Conservation (phyloP, 2,888 invertebrate genomes). For the Drosophila hawaiiensis region DNA sequence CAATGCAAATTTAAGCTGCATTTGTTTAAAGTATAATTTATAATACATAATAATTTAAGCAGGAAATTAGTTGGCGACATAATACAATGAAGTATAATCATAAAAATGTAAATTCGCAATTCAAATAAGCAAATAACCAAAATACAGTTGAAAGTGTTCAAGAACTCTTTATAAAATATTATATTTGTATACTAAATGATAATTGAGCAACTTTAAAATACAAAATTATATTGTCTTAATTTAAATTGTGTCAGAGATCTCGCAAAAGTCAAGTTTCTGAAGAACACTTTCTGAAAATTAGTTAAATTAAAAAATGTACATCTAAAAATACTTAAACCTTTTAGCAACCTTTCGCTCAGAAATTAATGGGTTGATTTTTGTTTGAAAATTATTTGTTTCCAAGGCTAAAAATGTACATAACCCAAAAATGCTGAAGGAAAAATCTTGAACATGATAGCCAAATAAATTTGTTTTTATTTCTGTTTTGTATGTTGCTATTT, state of each 20-base stretch:
- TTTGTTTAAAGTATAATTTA: too few species aligned
- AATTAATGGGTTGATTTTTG: neutral
- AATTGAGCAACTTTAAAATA: neutral
- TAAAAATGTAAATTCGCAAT: too few species aligned
- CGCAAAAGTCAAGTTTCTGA: neutral
- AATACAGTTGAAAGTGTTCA: too few species aligned
- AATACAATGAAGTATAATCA: too few species aligned
- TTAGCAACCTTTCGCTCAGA: neutral
- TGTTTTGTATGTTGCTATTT: slow-evolving; percentile 18
- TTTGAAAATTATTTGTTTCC: slow-evolving; percentile 16
- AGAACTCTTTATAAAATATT: neutral
- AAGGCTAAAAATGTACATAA: slow-evolving; percentile 43
- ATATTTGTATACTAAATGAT: neutral
- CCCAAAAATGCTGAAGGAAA: slow-evolving; percentile 36
- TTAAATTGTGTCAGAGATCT: neutral
- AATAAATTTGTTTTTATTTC: slow-evolving; percentile 1
- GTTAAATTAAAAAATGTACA: neutral
- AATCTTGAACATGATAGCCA: slow-evolving; percentile 30
- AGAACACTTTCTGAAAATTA: neutral
- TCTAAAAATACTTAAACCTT: neutral
- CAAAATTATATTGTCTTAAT: neutral
- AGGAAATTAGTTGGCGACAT: too few species aligned
- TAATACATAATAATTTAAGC: too few species aligned
- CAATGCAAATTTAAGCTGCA: too few species aligned
- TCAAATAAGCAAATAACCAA: too few species aligned